Conservation (phyloP, 2,888 invertebrate genomes). For the Anthoptus insignis region DNA sequence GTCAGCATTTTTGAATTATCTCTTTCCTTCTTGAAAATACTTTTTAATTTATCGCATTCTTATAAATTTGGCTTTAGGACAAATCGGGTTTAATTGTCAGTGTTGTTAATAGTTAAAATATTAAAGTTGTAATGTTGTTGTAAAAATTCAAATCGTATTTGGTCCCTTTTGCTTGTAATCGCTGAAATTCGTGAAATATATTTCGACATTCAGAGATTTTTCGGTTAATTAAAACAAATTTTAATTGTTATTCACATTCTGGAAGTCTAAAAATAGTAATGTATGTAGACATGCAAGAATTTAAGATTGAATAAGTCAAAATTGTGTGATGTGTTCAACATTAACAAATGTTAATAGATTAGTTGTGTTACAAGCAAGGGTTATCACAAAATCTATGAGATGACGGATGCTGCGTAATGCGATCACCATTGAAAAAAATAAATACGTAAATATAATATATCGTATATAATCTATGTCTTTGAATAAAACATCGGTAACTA, state of each 20-base stretch:
- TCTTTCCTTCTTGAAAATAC: neutral
- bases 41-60: neutral
- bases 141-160: conserved; percentile 75
- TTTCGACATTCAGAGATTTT: conserved; percentile 67
- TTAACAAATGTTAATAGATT: conserved; percentile 75
- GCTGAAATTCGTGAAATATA: conserved; percentile 65
- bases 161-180: conserved; percentile 86
- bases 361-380: conserved; percentile 87
- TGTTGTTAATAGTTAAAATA: conserved; percentile 73
- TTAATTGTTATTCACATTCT: conserved; percentile 71
- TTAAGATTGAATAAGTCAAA: conserved; percentile 48
- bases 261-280: conserved; percentile 56
- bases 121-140: conserved; percentile 63
- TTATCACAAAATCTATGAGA: conserved; percentile 76
- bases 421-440: conserved; percentile 58
- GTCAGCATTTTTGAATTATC: too few species aligned
- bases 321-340: conserved; percentile 35
- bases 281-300: conserved; percentile 58
- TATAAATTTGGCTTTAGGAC: conserved; percentile 8
- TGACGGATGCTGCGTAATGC: conserved; percentile 57
- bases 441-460: conserved; percentile 56
- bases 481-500: conserved; percentile 82
- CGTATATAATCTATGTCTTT: conserved; percentile 72
- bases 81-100: conserved; percentile 68
- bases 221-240: conserved; percentile 65